Percentiles rank a stretch among this genome's conserved stretches.
These are phyloP conservation scores for Temnothorax longispinosus DNA, from an alignment of 1,140 invertebrate species.

Conservation along the genomic window DNA sequence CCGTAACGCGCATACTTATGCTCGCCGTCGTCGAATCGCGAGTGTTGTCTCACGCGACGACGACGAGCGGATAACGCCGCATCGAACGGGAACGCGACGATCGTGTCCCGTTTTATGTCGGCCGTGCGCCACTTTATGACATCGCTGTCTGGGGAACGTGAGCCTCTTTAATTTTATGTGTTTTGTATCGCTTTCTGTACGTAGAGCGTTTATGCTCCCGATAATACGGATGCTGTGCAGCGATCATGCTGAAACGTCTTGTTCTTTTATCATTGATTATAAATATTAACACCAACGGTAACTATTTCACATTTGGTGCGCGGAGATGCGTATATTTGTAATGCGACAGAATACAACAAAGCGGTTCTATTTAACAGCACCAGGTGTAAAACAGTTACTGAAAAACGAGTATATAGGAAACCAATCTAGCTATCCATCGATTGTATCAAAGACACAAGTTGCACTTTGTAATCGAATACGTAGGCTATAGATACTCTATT, in stretches of 20 bases:
- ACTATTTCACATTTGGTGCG: not conserved
- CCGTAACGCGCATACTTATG: conserved; percentile 61
- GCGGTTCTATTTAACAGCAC: not conserved
- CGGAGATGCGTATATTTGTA: not conserved
- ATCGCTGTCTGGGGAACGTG: not conserved
- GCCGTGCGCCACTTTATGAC: conserved; percentile 12
- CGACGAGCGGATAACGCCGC: not conserved
- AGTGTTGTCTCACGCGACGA: conserved; percentile 8
- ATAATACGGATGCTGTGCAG: not conserved
- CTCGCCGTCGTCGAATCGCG: not conserved
- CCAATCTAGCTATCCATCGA: conserved; percentile 16
- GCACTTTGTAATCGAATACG: conserved; percentile 44
- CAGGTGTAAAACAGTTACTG: conserved; percentile 15
- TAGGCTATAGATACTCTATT: conserved; percentile 42
- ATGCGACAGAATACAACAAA: not conserved
- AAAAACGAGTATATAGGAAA: conserved; percentile 2
- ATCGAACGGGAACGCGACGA: not conserved
- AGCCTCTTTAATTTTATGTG: conserved; percentile 36
- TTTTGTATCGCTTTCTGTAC: conserved; percentile 7
- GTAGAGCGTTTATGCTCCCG: not conserved
- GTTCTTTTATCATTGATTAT: not conserved
- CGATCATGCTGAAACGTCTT: not conserved
- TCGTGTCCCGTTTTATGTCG: conserved; percentile 27
- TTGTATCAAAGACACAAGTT: conserved; percentile 31
- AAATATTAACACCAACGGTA: not conserved